Evolutionary conservation across 2,797 vertebrate genomes (phyloP).

Genomic region (Typhlichthys subterraneus): DNA sequence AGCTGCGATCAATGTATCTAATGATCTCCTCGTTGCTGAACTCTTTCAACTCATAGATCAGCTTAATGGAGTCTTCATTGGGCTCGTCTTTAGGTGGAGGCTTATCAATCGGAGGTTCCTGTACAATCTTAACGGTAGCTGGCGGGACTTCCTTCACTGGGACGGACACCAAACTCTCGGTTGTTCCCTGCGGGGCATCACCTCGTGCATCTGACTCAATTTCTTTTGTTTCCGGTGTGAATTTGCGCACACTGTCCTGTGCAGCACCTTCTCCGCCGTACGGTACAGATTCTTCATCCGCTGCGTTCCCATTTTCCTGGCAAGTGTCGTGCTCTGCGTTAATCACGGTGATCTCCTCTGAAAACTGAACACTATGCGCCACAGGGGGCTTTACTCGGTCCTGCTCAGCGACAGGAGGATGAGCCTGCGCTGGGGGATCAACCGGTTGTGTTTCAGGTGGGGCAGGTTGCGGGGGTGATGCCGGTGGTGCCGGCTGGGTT

Average conservation of each 20-base stretch:
- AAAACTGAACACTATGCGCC: conserved; percentile 13
- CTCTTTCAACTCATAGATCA: conserved; percentile 89
- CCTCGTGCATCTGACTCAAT: conserved; percentile 31
- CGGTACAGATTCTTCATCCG: conserved; percentile 21
- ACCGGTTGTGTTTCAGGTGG: conserved; percentile 17
- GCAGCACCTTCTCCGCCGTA: conserved; percentile 32
- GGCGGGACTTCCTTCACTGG: conserved; percentile 35
- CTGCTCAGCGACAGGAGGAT: conserved; percentile 18
- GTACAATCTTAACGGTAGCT: conserved; percentile 45
- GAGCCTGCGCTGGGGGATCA: conserved; percentile 6
- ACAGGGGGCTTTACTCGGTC: conserved; percentile 9
- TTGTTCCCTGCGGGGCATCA: conserved; percentile 16
- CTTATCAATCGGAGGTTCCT: conserved; percentile 51
- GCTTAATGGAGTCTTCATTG: conserved; percentile 78
- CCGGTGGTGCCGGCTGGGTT: background rate
- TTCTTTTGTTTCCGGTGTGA: conserved; percentile 9
- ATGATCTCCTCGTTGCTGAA: conserved; percentile 96
- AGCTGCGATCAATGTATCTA: conserved; percentile 94
- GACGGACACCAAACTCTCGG: conserved; percentile 21
- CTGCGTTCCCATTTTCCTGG: conserved; percentile 18
- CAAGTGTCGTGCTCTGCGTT: conserved; percentile 13
- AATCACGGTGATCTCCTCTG: conserved; percentile 23
- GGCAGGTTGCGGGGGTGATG: conserved; percentile 14
- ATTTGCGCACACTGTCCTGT: conserved; percentile 13
- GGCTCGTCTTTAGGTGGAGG: conserved; percentile 38